Evolutionary conservation across 1,140 invertebrate species (phyloP).

Genomic region (Calliphora vicina): DNA sequence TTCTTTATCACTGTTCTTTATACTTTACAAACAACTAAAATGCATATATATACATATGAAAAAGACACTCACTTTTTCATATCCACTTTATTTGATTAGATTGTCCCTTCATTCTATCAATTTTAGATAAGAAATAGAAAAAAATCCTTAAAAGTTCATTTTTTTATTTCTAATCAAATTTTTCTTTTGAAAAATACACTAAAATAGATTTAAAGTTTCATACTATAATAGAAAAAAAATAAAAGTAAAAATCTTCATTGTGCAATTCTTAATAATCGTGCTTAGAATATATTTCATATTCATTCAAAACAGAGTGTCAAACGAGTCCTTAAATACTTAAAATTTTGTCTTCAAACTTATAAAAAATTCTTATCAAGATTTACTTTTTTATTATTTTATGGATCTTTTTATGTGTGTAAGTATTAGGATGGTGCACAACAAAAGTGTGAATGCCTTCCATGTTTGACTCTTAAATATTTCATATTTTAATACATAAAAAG

Average conservation of each 20-base stretch:
- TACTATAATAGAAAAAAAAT: not conserved
- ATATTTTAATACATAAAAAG: no score
- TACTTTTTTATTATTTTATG: conserved; percentile 28
- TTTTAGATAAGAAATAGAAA: not conserved
- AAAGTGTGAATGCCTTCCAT: no score
- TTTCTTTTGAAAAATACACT: not conserved
- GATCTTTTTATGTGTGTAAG: not conserved
- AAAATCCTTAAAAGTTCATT: not conserved
- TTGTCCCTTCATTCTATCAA: not conserved
- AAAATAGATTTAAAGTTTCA: not conserved
- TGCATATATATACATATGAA: not conserved
- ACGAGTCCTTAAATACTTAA: not conserved
- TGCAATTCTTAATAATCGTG: not conserved
- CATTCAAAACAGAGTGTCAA: not conserved
- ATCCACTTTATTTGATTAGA: conserved; percentile 6
- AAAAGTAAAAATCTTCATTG: not conserved
- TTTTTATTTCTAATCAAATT: conserved; percentile 8
- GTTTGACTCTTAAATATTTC: no score
- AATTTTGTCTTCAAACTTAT: conserved; percentile 19
- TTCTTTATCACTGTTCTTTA: not conserved
- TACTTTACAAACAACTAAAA: not conserved
- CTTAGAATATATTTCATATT: not conserved
- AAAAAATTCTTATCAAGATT: conserved; percentile 34
- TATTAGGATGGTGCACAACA: no score
- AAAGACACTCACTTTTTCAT: not conserved